Base-by-base conservation (phyloP, 2,113 vertebrate genomes). In the Lasiurus borealis region DNA sequence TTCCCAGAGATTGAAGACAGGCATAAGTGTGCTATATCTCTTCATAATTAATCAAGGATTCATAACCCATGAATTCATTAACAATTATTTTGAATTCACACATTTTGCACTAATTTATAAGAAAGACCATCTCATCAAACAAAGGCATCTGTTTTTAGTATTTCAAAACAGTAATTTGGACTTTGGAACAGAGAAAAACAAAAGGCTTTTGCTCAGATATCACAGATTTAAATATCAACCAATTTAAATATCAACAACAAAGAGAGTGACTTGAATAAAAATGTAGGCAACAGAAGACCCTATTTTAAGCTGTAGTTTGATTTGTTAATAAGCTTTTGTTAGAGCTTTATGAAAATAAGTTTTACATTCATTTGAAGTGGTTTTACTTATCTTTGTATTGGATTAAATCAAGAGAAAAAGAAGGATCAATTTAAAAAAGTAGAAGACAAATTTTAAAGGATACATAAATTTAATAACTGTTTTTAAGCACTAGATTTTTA, bases 291-390 rank as follows among this genome's bases (percentile, higher is more conserved):
- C 11, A 25, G 10, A 64, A 10, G 13, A 84, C 44, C 57, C 11
- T 54, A 31, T 87, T 93, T 95, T 71, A 89, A 91, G 36, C 2
- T 66, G 1, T 87, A 93, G 44, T 14, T 87, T 91, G 29, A 69
- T 89, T 80, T 57, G 8, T 34, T 91, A n/a, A 29, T 2, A 40
- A 52, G 15, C 4, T 52, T 88, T 77, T 76, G 11, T 40, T 81
- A 88, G 29, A 71, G 76, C 6, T 52, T 95, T 87, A 15, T 19
- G 27, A 68, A 71, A 76, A 31, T 57, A 25, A 46, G n/a, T 31
- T 52, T 68, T 54, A 4, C 31, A 1, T 76, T 69, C 16, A 62
- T 90, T 52, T 59, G 6, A 7, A 34, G 8, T 72, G 4, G 13
- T 75, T 78, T 40, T 6, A 40, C 21, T 68, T 18, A 23, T 66